Evolutionary conservation across 2,113 vertebrate genomes (phyloP), one percentile per base, ranked within the genome.

Genomic region (Scortum barcoo): DNA sequence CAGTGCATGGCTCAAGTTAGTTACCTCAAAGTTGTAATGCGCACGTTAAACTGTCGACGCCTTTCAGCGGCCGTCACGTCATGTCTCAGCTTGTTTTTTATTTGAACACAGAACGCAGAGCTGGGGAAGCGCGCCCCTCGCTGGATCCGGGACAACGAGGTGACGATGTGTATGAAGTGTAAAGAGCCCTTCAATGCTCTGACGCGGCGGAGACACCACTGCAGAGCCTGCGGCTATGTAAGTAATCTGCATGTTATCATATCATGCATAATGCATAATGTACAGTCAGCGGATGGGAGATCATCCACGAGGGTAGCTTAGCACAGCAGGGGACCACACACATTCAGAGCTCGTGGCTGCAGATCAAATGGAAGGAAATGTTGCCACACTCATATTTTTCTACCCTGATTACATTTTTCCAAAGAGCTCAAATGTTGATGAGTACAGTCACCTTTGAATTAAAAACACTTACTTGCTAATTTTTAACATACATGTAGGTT

Each of bases 91-190:
- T 0, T 70, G 3, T 65, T 68, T 14, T 36, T 65, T 40, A 4
- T 76, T 36, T 54, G 0, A 0, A 12, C 22, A 2, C 14, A 99
- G 97, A 97, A 96, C 0, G 97, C 97, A 13, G 98, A 99, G 87
- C 95, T 99, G 70, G 98, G 98, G 13, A 98, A 97, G 86, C 96
- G 98, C 9, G 98, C 98, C 0, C 98, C 98, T 0, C 94, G 96
- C 67, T 99, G 98, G 98, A 99, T 99, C 76, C 96, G 98, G 28
- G 98, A 99, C 91, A 99, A 99, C 0, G 97, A 99, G 84, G 98
- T 99, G 68, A 99, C 98, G 0, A 99, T 99, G 97, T 99, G 98
- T 80, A 99, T 99, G 98, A 98, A 97, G 91, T 99, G 98, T 89
- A 97, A 94, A 82, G 98, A 99, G 48, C 61, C 94, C 19, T 99